Evolutionary conservation across 2,797 vertebrate species (phyloP), one percentile per base, ranked within the genome.

Genomic region (Acanthopagrus latus): DNA sequence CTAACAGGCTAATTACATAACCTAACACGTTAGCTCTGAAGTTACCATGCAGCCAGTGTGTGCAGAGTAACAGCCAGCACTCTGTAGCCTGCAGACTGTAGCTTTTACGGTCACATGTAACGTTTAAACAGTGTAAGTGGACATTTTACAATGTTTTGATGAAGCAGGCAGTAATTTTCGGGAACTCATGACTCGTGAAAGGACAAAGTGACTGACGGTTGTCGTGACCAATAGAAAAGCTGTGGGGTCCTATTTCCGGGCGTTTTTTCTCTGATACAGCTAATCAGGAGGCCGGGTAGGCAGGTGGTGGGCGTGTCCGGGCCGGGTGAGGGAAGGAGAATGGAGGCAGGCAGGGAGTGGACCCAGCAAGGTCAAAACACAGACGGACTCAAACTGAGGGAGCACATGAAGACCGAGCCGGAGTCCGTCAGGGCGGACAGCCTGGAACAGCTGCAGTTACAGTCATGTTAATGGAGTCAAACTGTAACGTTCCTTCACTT

Each of bases 291-390:
- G 38, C 10, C 18, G 1, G 3, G 17, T 23, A 54, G 46, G 46
- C 5, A 18, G 60, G 7, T 17, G 23, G 20, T 52, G 87, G 94
- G 89, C 82, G 89, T 78, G 71, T 23, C 51, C n/a, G 18, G 12
- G 54, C 11, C 38, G 41, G 58, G 6, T 69, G 64, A 29, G 29
- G 78, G 71, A 80, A 82, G 78, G 72, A 67, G 81, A 85, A 56
- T 51, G 69, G 63, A 68, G 76, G 79, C 79, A 72, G 82, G 70
- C 67, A 43, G 67, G 46, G 76, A 72, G 60, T 9, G 63, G 77
- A 65, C 69, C 76, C 81, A 92, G 77, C 93, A 96, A 96, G 95
- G 94, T 96, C 95, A 96, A 83, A 93, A 94, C 91, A 94, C 47
- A 33, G 57, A 14, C 29, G 29, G 29, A 33, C 66, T 48, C 14